Evolutionary conservation across 2,888 invertebrate species (phyloP), one percentile per base, ranked within the genome.

Genomic region (Eremobia ochroleuca): DNA sequence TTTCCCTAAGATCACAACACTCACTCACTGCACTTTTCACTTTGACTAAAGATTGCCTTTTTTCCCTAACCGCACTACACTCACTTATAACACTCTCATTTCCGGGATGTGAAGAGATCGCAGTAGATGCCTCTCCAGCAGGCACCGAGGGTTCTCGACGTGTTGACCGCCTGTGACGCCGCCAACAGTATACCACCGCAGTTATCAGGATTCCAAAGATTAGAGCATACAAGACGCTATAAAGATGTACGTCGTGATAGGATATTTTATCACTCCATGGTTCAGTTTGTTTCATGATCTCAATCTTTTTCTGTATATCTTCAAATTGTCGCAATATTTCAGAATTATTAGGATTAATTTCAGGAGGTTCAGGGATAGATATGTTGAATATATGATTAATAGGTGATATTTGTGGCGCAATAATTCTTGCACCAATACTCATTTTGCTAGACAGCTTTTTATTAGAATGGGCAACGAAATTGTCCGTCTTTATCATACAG

Each of bases 381-480:
- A 65, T 73, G 40, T 73, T 73, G 8, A 73, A 65, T 0, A 73
- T 73, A 55, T 73, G 73, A 65, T 73, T 73, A 37, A 37, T 37
- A 37, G 37, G 37, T 37, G 37, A 37, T 37, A 37, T 37, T 37
- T 37, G 37, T 5, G 73, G 73, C 11, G 65, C 28, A 31, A 37
- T 40, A 55, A 72, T 40, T 55, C 64, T 72, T 55, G 72, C 55
- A 21, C 52, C 64, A 55, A 11, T 72, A 37, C 8, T 64, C 15
- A 72, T 64, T 64, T 64, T 40, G 37, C 72, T 72, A 40, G 62
- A 62, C 61, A 71, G 31, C 62, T 21, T 61, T 52, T 49, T 62
- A 21, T 4, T 52, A 18, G 64, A 28, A 62, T 55, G 64, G n/a
- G 25, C 64, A 64, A 65, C 28, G 55, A 73, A 73, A 43, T 73